These are phyloP conservation scores for Calephelis perditalis DNA, from an alignment of 2,888 invertebrate genomes.

Conservation along the genomic window DNA sequence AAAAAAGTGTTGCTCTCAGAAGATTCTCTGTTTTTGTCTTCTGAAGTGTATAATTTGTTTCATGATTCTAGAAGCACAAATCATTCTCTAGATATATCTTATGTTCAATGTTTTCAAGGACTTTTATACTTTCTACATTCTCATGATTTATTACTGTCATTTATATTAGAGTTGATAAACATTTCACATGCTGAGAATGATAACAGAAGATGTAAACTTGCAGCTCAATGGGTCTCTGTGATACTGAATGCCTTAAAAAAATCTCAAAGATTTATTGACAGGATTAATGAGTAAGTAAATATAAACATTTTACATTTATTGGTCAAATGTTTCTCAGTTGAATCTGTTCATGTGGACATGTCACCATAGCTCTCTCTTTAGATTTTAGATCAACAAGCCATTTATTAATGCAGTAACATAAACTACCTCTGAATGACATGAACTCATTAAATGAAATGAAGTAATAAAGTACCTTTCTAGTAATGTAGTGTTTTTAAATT, in stretches of 20 bases:
- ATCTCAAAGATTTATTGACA: slow-evolving; percentile 48
- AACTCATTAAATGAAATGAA: too few relatives aligned
- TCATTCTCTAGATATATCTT: slow-evolving; percentile 40
- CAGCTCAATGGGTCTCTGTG: slow-evolving; percentile 75
- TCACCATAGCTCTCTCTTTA: too few relatives aligned
- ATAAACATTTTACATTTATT: not conserved
- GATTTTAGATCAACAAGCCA: too few relatives aligned
- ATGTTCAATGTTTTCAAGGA: slow-evolving; percentile 73
- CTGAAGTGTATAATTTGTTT: slow-evolving; percentile 48
- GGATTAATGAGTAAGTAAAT: slow-evolving; percentile 45
- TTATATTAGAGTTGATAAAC: slow-evolving; percentile 63
- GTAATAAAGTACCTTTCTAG: too few relatives aligned
- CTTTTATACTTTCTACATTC: slow-evolving; percentile 71
- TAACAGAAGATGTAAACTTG: slow-evolving; percentile 48
- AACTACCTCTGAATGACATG: too few relatives aligned
- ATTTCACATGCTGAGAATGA: slow-evolving; percentile 47
- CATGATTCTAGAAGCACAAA: slow-evolving; percentile 37
- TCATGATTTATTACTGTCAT: slow-evolving; percentile 63
- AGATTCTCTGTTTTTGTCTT: slow-evolving; percentile 55
- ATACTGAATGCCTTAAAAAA: slow-evolving; percentile 63
- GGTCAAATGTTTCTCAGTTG: too few relatives aligned
- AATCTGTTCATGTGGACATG: too few relatives aligned
- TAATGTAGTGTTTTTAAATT: too few relatives aligned
- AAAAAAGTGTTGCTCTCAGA: slow-evolving; percentile 51
- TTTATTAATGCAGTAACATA: too few relatives aligned